phyloP scores from a whole-genome alignment of 53 echinoderm and acorn worm species.

The Zoroaster sp. region DNA sequence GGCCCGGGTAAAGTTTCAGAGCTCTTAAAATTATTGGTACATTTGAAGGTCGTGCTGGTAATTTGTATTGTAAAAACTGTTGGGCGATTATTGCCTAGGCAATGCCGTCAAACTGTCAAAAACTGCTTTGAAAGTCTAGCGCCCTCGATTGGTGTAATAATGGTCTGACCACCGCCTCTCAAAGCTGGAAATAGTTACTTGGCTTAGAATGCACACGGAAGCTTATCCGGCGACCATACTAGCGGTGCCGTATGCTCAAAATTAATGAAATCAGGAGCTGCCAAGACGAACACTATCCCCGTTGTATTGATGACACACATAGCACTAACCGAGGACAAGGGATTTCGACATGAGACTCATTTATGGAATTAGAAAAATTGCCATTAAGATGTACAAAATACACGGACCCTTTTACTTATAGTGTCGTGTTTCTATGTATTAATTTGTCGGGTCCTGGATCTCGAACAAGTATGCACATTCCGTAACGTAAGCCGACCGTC shows the following conservation, averaged over 20 bases:
- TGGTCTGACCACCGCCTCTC: slow-evolving; percentile 28
- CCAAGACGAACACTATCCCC: no score
- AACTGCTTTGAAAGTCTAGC: background rate
- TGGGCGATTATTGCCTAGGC: no score
- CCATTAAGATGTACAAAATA: background rate
- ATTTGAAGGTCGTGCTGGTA: no score
- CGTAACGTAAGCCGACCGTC: background rate
- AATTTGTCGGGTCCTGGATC: background rate
- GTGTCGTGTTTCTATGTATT: background rate
- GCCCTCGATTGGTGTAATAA: background rate
- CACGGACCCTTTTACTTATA: background rate
- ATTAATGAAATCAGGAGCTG: no score
- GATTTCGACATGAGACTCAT: background rate
- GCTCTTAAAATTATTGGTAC: no score
- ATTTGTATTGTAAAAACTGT: no score
- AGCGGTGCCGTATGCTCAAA: background rate
- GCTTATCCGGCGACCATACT: background rate
- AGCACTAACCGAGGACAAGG: background rate
- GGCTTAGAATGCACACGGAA: no score
- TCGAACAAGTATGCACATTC: background rate
- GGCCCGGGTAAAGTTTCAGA: no score
- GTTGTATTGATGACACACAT: no score
- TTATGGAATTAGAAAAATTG: background rate
- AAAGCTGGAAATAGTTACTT: no score
- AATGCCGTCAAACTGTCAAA: no score